Evolutionary conservation across 2,113 vertebrate genomes (phyloP), one percentile per base, ranked within the genome.

Genomic region (Potamarius usumacintae): DNA sequence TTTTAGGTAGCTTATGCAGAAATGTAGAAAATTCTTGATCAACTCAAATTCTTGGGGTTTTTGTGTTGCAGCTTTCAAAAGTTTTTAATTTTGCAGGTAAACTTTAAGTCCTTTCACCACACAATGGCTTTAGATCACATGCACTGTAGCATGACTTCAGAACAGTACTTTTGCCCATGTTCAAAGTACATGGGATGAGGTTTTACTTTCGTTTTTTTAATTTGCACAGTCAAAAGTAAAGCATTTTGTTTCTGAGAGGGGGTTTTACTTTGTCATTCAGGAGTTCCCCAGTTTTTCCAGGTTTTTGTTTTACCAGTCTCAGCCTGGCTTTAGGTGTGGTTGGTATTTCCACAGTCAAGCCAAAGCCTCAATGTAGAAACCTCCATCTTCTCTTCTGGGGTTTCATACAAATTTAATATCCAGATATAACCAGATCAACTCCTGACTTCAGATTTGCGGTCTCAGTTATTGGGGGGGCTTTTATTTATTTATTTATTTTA

Each of bases 281-380:
- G 71, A 84, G 65, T 83, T 89, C 53, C 85, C 85, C 69, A 69
- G 27, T 74, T 77, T 52, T 83, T 60, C 69, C 22, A 4, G 57
- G 34, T 53, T 18, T 25, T 3, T 25, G 7, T 76, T 4, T 30
- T 14, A n/a, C 15, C 4, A 15, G 6, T 20, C 25, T 30, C n/a
- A 27, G 15, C 12, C 27, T 27, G 25, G 17, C n/a, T 55, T 65
- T 79, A 65, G 84, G 84, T 77, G 84, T 27, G 12, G 65, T 18
- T 4, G 65, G 11, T 53, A 58, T 82, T 11, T 67, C 42, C 67
- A 14, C 58, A 27, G 74, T 60, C 53, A 60, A 55, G 60, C 15
- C 27, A 25, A 55, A 83, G 67, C 71, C 48, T 25, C 15, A 12
- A 34, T 3, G 14, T 65, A 14, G 20, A 52, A 42, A 57, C 34